phyloP scores from a whole-genome alignment of 2,797 vertebrate genomes.

The Spondyliosoma cantharus region DNA sequence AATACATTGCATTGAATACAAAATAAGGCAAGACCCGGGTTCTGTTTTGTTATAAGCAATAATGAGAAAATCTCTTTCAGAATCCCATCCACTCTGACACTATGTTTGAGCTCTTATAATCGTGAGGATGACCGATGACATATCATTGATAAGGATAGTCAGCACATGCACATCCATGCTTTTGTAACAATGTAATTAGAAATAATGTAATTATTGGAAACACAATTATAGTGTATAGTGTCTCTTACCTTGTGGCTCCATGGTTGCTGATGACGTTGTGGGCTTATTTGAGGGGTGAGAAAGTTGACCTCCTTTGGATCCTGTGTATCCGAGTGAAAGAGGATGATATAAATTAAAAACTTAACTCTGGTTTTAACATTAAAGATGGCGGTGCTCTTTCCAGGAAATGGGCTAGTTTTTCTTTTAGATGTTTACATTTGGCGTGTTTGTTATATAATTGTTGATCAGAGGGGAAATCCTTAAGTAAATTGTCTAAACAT shows the following conservation, averaged over 20 bases:
- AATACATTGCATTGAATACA: neutral
- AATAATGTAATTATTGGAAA: neutral
- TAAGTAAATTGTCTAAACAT: neutral
- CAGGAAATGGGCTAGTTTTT: neutral
- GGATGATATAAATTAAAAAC: neutral
- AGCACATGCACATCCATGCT: neutral
- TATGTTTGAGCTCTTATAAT: neutral
- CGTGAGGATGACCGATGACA: neutral
- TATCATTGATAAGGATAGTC: neutral
- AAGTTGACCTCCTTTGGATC: conserved; percentile 12
- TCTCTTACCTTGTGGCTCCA: conserved; percentile 71
- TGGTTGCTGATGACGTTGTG: conserved; percentile 26
- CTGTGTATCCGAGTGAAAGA: neutral
- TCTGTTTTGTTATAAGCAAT: neutral
- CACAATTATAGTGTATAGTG: neutral
- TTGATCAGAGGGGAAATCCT: neutral
- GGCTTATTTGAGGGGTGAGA: conserved; percentile 12
- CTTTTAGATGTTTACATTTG: neutral
- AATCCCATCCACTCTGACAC: neutral
- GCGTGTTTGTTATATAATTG: neutral
- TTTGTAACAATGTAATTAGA: neutral
- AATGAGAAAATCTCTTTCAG: neutral
- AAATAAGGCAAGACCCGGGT: neutral
- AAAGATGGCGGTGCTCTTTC: no score
- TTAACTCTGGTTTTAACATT: no score